A percentile compares a stretch with the other conserved stretches of the same genome.
These are phyloP conservation scores for Xestoiulus laeticollis DNA, from an alignment of 2,888 invertebrate species.

Conservation along the genomic window DNA sequence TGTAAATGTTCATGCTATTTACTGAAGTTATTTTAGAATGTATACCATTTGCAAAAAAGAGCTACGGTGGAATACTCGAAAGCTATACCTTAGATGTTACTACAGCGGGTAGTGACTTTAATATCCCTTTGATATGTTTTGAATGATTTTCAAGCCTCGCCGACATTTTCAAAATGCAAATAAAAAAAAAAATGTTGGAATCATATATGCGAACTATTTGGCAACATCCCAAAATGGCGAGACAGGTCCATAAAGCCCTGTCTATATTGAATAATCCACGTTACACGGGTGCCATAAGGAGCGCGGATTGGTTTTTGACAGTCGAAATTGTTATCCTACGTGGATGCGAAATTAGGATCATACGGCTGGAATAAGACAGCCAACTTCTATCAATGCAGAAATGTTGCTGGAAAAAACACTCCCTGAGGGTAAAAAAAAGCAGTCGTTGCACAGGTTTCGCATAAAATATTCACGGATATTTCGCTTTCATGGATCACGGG, in stretches of 20 bases:
- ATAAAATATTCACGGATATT: slow-evolving; percentile 25
- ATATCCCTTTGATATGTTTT: neutral
- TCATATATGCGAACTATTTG: neutral
- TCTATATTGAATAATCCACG: slow-evolving; percentile 34
- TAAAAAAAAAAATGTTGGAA: neutral
- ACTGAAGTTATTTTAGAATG: too few relatives aligned
- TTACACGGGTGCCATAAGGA: slow-evolving; percentile 6
- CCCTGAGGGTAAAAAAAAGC: neutral
- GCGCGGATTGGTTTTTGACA: slow-evolving; percentile 21
- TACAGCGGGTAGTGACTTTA: too few relatives aligned
- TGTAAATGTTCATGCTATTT: too few relatives aligned
- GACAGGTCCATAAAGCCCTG: slow-evolving; percentile 11
- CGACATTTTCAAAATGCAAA: neutral
- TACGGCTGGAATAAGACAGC: slow-evolving; percentile 32
- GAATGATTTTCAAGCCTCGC: neutral
- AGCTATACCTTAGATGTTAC: too few relatives aligned
- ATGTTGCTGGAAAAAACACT: slow-evolving; percentile 19
- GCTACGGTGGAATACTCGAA: too few relatives aligned
- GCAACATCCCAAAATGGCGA: neutral
- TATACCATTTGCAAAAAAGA: too few relatives aligned
- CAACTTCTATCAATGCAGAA: neutral
- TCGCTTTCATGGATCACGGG: neutral
- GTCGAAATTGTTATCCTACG: slow-evolving; percentile 13
- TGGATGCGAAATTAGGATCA: slow-evolving; percentile 22
- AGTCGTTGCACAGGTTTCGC: neutral